Evolutionary conservation across 2,113 vertebrate genomes (phyloP), one percentile per base, ranked within the genome.

Genomic region (Neolamprologus modestus): DNA sequence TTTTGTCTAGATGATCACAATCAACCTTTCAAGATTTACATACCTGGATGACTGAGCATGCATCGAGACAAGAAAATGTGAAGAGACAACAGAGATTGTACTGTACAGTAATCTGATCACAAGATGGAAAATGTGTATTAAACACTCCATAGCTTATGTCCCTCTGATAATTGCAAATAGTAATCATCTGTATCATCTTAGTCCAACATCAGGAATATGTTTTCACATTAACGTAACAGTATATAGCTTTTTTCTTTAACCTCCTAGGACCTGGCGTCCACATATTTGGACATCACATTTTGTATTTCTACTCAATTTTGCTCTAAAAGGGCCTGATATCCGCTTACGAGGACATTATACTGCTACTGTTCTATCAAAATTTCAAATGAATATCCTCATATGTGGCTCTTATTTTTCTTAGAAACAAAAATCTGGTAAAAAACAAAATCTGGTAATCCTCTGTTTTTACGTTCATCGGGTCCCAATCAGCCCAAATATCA

Each of bases 381-480:
- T 55, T 55, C 21, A 55, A 2, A 59, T 59, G 26, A 59, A 59
- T 31, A 31, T 59, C 57, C 57, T 59, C 26, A 31, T 31, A 31
- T 59, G 26, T 59, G 26, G 26, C 57, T 59, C 26, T 9, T 31
- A 1, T 6, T 59, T 59, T 59, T 31, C 26, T 59, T 17, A 6
- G 57, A 17, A 59, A 59, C 26, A 59, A 9, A 59, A 59, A 59
- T 59, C 26, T 0, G 26, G 14, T 59, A 6, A 59, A 59, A 59
- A 59, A 31, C 8, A 28, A 5, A 59, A 17, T 31, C 26, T 59
- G 55, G 26, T 31, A 31, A 31, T 59, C 26, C 55, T 59, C 26
- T 31, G 55, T 59, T 59, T 6, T 59, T 59, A 31, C 55, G 0
- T 59, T 31, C 26, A 9, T 31, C 8, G 0, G 13, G 14, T 59